Evolutionary conservation across 1,140 invertebrate species (phyloP), one percentile per base, ranked within the genome.

Genomic region (Drosophila bifasciata): DNA sequence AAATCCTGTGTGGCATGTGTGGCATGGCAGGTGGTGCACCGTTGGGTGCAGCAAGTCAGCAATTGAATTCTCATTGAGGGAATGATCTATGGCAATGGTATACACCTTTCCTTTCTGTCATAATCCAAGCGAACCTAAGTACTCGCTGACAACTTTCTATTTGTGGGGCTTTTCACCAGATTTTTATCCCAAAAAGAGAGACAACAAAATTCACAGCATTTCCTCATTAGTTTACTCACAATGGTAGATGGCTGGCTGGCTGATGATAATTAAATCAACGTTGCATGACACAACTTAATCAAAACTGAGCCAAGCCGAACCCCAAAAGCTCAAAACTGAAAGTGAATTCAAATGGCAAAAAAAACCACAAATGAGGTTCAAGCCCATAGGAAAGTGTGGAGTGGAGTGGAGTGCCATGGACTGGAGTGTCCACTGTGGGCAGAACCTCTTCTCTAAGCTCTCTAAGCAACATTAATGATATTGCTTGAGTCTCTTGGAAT

Each of bases 221-320:
- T 85, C 77, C 81, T 85, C 81, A 88, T 86, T 85, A 77, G 81
- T 76, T 79, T 81, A n/a, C 9, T 3, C 72, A 74, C 83, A 85
- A 84, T 84, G 79, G 55, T 62, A 64, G 72, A 63, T 64, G 63
- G 45, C 48, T 55, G 59, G 59, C 57, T 23, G 49, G 49, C 63
- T 84, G 71, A 79, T 75, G 45, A 86, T 86, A 86, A 86, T 86
- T 86, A 86, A 86, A 86, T 86, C 81, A 86, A 63, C 83, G 81
- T 86, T 86, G 81, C 81, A 86, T 86, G 81, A 86, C 81, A 88
- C 78, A 86, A 86, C 81, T 88, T 81, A 78, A 86, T 86, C 81
- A 86, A 86, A 86, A 86, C 77, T 68, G 73, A 77, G 80, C 53
- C 58, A 67, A 77, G 80, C 53, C 59, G 59, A 57, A 21, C 3